Conservation (phyloP, 2,888 invertebrate species). For the Tachina fera region DNA sequence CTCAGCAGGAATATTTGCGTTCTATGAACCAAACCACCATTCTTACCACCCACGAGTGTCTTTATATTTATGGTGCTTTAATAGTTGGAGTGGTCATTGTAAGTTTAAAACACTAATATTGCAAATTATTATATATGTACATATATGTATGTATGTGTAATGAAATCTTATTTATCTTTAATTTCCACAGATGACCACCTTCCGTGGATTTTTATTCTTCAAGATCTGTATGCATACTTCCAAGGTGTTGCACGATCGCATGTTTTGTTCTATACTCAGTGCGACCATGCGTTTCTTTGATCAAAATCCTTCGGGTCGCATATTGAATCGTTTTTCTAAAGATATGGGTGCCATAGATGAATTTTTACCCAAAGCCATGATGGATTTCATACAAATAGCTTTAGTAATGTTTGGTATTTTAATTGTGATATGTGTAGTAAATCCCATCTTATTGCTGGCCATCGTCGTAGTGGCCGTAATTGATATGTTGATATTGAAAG, state of each 20-base stretch:
- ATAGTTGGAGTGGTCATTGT: slow-evolving; percentile 81
- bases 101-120: slow-evolving; percentile 55
- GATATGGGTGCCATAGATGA: slow-evolving; percentile 88
- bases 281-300: slow-evolving; percentile 94
- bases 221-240: slow-evolving; percentile 90
- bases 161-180: background rate
- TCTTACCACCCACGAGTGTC: slow-evolving; percentile 80
- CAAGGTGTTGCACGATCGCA: slow-evolving; percentile 90
- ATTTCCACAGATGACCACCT: slow-evolving; percentile 83
- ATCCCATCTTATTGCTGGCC: slow-evolving; percentile 87
- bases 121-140: no score
- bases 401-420: slow-evolving; percentile 89
- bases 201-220: slow-evolving; percentile 88
- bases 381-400: slow-evolving; percentile 84
- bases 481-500: slow-evolving; percentile 86
- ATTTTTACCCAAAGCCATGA: slow-evolving; percentile 84
- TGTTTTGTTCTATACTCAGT: slow-evolving; percentile 91
- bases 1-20: slow-evolving; percentile 81
- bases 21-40: slow-evolving; percentile 77
- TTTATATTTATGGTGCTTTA: slow-evolving; percentile 81
- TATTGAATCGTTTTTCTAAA: slow-evolving; percentile 90
- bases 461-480: slow-evolving; percentile 86
- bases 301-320: slow-evolving; percentile 90
- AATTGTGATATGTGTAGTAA: slow-evolving; percentile 88
- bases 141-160: no score